Conservation (phyloP, 2,113 vertebrate species). For the Suncus etruscus region DNA sequence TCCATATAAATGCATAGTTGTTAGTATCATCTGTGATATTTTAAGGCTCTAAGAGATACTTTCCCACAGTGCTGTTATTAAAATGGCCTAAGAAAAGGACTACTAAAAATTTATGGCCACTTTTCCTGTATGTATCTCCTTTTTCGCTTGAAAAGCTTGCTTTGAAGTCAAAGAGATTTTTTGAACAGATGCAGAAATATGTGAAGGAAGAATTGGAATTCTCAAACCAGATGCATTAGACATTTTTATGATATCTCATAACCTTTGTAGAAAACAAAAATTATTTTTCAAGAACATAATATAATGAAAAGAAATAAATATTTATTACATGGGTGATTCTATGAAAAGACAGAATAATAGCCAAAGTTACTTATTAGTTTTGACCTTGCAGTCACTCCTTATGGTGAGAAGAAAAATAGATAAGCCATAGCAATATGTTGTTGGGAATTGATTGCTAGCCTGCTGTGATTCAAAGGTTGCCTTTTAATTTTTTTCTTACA, state of each 20-base stretch:
- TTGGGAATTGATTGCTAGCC: neutral
- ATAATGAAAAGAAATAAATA: constrained; percentile 61
- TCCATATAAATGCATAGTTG: constrained; percentile 46
- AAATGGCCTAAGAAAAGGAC: constrained; percentile 76
- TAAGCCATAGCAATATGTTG: neutral
- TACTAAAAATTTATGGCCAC: constrained; percentile 80
- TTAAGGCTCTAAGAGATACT: constrained; percentile 65
- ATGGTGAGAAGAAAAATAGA: constrained; percentile 15
- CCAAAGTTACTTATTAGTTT: constrained; percentile 45
- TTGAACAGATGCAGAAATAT: constrained; percentile 83
- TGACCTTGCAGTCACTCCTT: constrained; percentile 4
- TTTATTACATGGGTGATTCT: constrained; percentile 56
- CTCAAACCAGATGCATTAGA: constrained; percentile 80
- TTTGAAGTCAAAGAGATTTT: constrained; percentile 82
- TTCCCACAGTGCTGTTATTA: constrained; percentile 73
- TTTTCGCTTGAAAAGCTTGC: constrained; percentile 77
- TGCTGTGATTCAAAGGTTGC: neutral
- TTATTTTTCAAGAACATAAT: constrained; percentile 63
- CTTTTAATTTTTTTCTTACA: constrained; percentile 41
- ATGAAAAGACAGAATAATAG: constrained; percentile 53
- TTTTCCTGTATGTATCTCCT: constrained; percentile 81
- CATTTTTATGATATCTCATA: constrained; percentile 83
- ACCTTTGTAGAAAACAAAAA: constrained; percentile 77
- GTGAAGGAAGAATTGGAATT: constrained; percentile 80
- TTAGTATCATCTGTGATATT: constrained; percentile 62